Evolutionary conservation across 2,888 invertebrate species (phyloP).

Genomic region (Mythimna impura): DNA sequence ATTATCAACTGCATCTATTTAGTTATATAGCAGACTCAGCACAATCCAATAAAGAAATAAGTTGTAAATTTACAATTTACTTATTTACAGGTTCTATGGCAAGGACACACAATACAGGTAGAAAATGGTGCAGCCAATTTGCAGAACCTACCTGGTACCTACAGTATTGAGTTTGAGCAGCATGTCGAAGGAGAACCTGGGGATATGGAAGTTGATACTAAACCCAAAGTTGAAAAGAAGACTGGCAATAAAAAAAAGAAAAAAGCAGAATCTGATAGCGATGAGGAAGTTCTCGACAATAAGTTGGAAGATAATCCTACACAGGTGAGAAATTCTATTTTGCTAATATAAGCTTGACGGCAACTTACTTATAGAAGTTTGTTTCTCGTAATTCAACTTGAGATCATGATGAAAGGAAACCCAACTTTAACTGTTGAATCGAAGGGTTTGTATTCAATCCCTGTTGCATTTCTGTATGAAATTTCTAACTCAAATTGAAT

Average conservation of each 20-base stretch:
- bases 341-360: background rate
- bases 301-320: constrained; percentile 93
- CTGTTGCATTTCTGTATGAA: background rate
- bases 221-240: constrained; percentile 87
- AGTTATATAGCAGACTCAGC: constrained; percentile 1
- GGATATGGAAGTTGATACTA: constrained; percentile 86
- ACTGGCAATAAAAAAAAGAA: constrained; percentile 86
- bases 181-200: constrained; percentile 79
- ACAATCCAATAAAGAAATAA: background rate
- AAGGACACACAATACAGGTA: constrained; percentile 92
- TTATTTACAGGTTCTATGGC: constrained; percentile 91
- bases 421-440: background rate
- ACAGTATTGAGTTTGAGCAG: constrained; percentile 83
- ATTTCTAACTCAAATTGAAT: background rate
- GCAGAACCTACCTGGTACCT: constrained; percentile 79
- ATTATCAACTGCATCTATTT: constrained; percentile 3
- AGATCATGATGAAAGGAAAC: background rate
- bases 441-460: background rate
- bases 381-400: background rate
- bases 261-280: constrained; percentile 86
- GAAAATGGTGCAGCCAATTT: constrained; percentile 87
- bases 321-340: constrained; percentile 76
- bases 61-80: background rate
- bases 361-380: constrained; percentile 28
- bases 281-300: constrained; percentile 91